phyloP scores from a whole-genome alignment of 2,113 vertebrate genomes.

The Sinocyclocheilus rhinocerous region DNA sequence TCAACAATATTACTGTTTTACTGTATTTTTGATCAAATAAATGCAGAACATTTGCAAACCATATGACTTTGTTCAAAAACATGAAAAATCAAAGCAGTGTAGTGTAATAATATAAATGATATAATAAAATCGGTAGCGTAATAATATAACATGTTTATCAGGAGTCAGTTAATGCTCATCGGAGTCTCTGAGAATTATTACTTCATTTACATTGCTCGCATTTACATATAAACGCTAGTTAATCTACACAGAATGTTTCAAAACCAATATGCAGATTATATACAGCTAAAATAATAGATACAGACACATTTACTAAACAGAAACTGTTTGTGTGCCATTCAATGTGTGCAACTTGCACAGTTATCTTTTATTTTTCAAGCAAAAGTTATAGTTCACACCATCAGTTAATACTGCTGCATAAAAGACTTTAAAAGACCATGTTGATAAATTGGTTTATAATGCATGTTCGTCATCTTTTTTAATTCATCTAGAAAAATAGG shows the following conservation, averaged over 20 bases:
- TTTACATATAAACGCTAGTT: neutral
- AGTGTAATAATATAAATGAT: neutral
- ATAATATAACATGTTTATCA: neutral
- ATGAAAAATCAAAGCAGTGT: too few relatives aligned
- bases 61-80: neutral
- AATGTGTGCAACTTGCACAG: neutral
- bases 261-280: neutral
- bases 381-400: neutral
- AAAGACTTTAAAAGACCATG: neutral
- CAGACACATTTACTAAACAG: neutral
- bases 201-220: neutral
- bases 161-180: neutral
- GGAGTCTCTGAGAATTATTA: neutral
- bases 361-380: too few relatives aligned
- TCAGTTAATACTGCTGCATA: neutral
- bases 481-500: neutral
- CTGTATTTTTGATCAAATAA: neutral
- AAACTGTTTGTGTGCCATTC: too few relatives aligned
- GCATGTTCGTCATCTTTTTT: neutral
- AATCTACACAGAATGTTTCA: neutral
- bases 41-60: neutral
- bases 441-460: neutral
- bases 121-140: neutral
- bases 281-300: neutral
- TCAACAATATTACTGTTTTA: neutral